These are phyloP conservation scores for Buceros bicornis DNA, from an alignment of 2,797 vertebrate species.

Conservation along the genomic window DNA sequence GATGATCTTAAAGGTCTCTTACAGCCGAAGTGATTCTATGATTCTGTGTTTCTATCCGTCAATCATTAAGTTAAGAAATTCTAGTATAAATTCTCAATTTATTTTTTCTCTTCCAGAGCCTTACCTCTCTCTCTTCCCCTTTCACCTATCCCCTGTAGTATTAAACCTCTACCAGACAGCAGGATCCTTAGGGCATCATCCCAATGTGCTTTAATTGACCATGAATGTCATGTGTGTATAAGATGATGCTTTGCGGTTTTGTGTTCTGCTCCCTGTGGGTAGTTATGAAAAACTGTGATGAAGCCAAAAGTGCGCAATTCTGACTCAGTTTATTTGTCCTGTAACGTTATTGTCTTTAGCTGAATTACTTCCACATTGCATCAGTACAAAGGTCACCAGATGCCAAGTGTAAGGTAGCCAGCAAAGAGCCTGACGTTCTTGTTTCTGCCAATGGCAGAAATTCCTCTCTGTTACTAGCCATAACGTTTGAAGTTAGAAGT, in stretches of 20 bases:
- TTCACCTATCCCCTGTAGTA: not conserved
- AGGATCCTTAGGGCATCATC: not conserved
- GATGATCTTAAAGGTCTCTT: too few species aligned
- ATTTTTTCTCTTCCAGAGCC: not conserved
- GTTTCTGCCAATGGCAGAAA: not conserved
- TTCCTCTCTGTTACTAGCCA: not conserved
- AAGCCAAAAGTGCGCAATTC: not conserved
- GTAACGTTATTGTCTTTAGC: not conserved
- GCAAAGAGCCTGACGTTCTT: not conserved
- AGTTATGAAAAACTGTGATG: not conserved
- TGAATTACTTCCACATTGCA: not conserved
- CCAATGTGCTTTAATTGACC: not conserved
- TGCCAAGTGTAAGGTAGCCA: not conserved
- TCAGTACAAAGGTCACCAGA: not conserved
- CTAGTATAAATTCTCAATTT: not conserved
- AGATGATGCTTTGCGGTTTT: not conserved
- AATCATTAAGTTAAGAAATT: not conserved
- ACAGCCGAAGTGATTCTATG: too few species aligned
- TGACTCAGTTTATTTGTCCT: not conserved
- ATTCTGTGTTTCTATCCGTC: not conserved
- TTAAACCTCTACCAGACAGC: not conserved
- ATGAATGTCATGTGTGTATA: accelerated
- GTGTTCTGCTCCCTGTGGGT: not conserved
- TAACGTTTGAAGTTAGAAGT: not conserved
- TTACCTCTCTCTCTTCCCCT: not conserved